Conservation (phyloP, 2,888 invertebrate species). For the Noctua comes region DNA sequence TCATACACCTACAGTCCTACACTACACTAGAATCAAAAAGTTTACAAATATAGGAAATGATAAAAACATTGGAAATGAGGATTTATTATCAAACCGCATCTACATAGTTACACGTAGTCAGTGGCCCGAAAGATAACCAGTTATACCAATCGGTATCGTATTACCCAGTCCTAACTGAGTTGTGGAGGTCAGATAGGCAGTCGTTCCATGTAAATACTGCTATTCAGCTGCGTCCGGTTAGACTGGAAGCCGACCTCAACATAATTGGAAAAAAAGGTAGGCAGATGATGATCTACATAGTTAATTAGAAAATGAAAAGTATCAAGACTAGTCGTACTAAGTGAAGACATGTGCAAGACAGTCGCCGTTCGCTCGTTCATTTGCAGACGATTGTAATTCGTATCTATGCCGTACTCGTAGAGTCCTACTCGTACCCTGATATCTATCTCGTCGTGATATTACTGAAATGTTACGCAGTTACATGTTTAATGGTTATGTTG, state of each 20-base stretch:
- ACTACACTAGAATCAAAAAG: not conserved
- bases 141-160: too few relatives aligned
- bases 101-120: too few relatives aligned
- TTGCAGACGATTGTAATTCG: slow-evolving; percentile 86
- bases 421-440: slow-evolving; percentile 37
- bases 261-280: too few relatives aligned
- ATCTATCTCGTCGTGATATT: slow-evolving; percentile 51
- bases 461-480: slow-evolving; percentile 63
- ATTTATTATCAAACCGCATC: too few relatives aligned
- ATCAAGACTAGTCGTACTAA: slow-evolving; percentile 71
- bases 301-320: slow-evolving; percentile 62
- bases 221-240: too few relatives aligned
- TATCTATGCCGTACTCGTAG: slow-evolving; percentile 60
- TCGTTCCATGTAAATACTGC: too few relatives aligned
- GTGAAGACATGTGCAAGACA: slow-evolving; percentile 85
- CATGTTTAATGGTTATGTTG: slow-evolving; percentile 53
- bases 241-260: too few relatives aligned
- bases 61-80: too few relatives aligned
- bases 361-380: slow-evolving; percentile 83
- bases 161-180: too few relatives aligned
- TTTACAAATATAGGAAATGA: not conserved
- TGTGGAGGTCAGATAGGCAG: too few relatives aligned
- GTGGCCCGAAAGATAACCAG: too few relatives aligned
- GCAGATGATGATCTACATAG: too few relatives aligned
- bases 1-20: not conserved